Conservation (phyloP, 2,888 invertebrate genomes). For the Lamellibrachia columna region DNA sequence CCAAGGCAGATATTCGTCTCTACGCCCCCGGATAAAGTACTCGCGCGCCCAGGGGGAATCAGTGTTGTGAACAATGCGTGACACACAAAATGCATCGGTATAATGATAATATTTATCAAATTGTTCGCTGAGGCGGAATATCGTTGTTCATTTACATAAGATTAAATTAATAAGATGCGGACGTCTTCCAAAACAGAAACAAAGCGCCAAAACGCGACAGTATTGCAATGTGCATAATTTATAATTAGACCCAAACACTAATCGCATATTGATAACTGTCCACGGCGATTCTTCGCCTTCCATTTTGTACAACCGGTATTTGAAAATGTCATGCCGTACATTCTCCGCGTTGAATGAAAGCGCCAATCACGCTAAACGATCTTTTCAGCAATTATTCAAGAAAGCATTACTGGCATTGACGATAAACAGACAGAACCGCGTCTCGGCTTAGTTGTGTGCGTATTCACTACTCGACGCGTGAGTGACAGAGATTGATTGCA, state of each 20-base stretch:
- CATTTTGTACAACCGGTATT: not conserved
- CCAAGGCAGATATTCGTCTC: not conserved
- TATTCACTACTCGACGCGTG: not conserved
- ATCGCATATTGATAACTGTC: not conserved
- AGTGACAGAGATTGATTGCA: slow-evolving; percentile 10
- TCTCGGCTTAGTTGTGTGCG: not conserved
- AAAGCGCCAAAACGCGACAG: not conserved
- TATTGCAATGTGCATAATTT: not conserved
- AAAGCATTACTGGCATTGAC: not conserved
- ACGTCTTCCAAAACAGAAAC: not conserved
- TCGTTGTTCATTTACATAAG: not conserved
- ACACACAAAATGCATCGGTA: not conserved
- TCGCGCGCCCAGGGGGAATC: not conserved
- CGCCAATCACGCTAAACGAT: slow-evolving; percentile 6
- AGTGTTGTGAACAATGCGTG: not conserved
- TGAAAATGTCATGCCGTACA: not conserved
- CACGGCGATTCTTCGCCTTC: not conserved
- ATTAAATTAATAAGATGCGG: not conserved
- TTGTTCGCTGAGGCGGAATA: not conserved
- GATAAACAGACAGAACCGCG: not conserved
- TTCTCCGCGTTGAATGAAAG: not conserved
- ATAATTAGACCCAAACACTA: not conserved
- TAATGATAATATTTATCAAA: not conserved
- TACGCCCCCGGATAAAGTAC: not conserved
- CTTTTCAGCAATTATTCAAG: not conserved